Conservation (phyloP, 1,140 invertebrate species). For the Drosophila sproati region DNA sequence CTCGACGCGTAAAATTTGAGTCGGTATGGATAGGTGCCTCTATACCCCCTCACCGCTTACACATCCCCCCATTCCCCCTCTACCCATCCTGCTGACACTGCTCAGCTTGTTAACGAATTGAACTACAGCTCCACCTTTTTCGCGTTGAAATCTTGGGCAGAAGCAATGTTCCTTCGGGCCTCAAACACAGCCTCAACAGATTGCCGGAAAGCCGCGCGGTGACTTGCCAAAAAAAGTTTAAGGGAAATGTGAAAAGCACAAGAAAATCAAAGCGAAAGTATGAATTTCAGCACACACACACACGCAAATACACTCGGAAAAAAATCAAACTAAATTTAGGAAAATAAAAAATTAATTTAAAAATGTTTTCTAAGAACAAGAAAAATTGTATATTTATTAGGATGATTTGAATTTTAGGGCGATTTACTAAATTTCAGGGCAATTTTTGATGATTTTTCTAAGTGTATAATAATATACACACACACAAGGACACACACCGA, state of each 20-base stretch:
- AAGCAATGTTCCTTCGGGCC: conserved; percentile 14
- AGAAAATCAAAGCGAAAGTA: conserved; percentile 50
- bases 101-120: conserved; percentile 69
- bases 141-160: conserved; percentile 51
- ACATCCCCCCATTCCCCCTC: not conserved
- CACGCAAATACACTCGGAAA: not conserved
- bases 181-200: conserved; percentile 59
- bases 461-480: too few relatives aligned
- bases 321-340: not conserved
- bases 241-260: conserved; percentile 40
- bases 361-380: too few relatives aligned
- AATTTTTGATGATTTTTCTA: too few relatives aligned
- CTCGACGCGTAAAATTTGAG: conserved; percentile 70
- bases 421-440: too few relatives aligned
- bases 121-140: conserved; percentile 81
- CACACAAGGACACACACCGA: not conserved
- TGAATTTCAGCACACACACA: conserved; percentile 27
- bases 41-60: too few relatives aligned
- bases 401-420: too few relatives aligned
- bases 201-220: conserved; percentile 53
- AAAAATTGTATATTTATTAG: too few relatives aligned
- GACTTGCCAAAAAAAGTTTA: conserved; percentile 58
- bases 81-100: not conserved
- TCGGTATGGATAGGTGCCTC: conserved; percentile 43
- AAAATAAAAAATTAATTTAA: too few relatives aligned